Conservation (phyloP, 2,113 vertebrate species). For the Misgurnus mizolepis region DNA sequence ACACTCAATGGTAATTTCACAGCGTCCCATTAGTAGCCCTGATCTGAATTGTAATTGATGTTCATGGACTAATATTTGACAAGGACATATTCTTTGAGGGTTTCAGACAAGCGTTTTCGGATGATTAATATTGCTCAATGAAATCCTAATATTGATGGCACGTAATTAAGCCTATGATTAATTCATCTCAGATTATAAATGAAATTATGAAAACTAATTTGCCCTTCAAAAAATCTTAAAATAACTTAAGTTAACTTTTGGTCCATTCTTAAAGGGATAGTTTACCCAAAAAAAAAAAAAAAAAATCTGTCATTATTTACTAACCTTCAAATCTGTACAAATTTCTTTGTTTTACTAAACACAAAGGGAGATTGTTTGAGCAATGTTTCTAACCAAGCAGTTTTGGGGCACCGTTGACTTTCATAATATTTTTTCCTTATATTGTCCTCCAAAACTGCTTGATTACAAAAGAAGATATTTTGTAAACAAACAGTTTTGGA, state of each 20-base stretch:
- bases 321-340: too few relatives aligned
- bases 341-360: too few relatives aligned
- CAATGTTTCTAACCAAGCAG: too few relatives aligned
- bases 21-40: constrained; percentile 10
- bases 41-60: constrained; percentile 46
- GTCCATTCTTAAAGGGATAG: too few relatives aligned
- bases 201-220: constrained; percentile 36
- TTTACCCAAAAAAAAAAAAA: too few relatives aligned
- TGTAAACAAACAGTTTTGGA: too few relatives aligned
- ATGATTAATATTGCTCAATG: constrained; percentile 54
- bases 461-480: too few relatives aligned
- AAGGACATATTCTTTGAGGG: constrained; percentile 47
- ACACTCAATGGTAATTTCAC: constrained; percentile 40
- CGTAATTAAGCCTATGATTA: constrained; percentile 43
- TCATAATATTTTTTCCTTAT: too few relatives aligned
- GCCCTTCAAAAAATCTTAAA: constrained; percentile 47
- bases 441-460: too few relatives aligned
- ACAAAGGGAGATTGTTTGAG: too few relatives aligned
- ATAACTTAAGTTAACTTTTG: background rate
- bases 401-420: too few relatives aligned
- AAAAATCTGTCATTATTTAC: too few relatives aligned
- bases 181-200: constrained; percentile 45
- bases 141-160: constrained; percentile 48
- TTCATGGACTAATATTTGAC: constrained; percentile 40
- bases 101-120: constrained; percentile 37